Conservation (phyloP, 2,888 invertebrate genomes). For the Halocaridina rubra region DNA sequence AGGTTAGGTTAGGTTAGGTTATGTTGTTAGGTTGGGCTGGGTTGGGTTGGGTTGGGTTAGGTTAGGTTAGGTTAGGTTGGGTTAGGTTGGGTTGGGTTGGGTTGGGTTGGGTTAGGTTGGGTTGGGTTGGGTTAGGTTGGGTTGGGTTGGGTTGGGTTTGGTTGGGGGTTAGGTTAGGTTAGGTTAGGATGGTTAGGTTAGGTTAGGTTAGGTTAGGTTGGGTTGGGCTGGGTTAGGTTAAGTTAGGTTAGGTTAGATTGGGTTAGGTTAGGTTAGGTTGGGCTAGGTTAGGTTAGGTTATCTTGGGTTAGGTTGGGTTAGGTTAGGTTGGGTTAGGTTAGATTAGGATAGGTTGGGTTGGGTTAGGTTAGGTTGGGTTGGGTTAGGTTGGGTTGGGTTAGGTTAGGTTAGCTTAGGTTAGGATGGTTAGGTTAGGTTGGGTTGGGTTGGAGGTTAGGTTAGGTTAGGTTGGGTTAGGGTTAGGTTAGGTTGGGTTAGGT, state of each 20-base stretch:
- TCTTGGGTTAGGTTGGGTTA: not conserved
- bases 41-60: not conserved
- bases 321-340: not conserved
- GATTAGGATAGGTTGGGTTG: not conserved
- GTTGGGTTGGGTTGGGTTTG: not conserved
- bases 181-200: too few species aligned
- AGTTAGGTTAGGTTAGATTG: not conserved
- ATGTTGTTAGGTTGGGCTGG: too few species aligned
- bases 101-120: conserved; percentile 4
- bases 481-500: not conserved
- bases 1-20: conserved; percentile 9
- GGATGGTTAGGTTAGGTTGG: too few species aligned
- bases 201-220: not conserved
- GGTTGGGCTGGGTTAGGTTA: not conserved
- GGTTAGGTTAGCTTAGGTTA: not conserved
- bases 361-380: not conserved
- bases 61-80: not conserved
- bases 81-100: conserved; percentile 6
- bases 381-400: not conserved
- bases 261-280: not conserved
- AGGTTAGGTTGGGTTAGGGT: not conserved
- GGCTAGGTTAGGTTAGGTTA: too few species aligned
- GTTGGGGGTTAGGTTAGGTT: not conserved
- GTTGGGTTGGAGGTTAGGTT: too few species aligned
- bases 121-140: not conserved